A percentile compares a stretch with the other conserved stretches of the same genome.
Conservation (phyloP, 35 echinoderm and acorn worm species). For the Stichopus chloronotus region DNA sequence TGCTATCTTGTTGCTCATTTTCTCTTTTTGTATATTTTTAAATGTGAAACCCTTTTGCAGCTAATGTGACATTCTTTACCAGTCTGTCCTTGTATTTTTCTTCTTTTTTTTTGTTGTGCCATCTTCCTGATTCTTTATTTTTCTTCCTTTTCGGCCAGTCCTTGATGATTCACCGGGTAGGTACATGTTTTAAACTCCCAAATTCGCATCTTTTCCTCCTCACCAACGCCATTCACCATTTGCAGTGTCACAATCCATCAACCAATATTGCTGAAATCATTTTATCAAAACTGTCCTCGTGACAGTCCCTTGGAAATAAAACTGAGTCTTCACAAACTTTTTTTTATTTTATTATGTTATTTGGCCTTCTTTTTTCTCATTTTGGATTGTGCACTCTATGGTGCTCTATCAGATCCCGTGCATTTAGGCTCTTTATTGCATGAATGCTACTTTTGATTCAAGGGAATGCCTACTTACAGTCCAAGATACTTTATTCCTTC, state of each 20-base stretch:
- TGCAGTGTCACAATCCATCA: conserved; percentile 35
- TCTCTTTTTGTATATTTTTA: too few species aligned
- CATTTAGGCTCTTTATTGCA: not conserved
- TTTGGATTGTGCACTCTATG: not conserved
- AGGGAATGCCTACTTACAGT: too few species aligned
- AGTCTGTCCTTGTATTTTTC: too few species aligned
- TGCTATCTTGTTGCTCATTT: too few species aligned
- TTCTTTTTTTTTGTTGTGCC: too few species aligned
- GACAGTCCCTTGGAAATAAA: not conserved
- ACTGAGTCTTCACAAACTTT: not conserved
- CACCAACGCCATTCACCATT: conserved; percentile 26
- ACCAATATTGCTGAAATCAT: not conserved
- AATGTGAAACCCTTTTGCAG: too few species aligned
- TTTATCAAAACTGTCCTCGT: not conserved
- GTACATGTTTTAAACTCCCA: conserved; percentile 17
- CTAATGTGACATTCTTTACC: too few species aligned
- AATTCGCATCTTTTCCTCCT: conserved; percentile 29
- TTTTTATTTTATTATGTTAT: not conserved
- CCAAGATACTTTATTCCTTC: too few species aligned
- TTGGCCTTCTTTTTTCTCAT: not conserved
- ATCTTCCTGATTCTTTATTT: not conserved
- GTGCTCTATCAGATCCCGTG: not conserved
- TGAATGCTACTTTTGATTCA: not conserved
- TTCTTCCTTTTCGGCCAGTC: conserved; percentile 10
- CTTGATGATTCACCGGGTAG: conserved; percentile 37